phyloP scores from a whole-genome alignment of 2,888 invertebrate species.

The Psylliodes chrysocephalus region DNA sequence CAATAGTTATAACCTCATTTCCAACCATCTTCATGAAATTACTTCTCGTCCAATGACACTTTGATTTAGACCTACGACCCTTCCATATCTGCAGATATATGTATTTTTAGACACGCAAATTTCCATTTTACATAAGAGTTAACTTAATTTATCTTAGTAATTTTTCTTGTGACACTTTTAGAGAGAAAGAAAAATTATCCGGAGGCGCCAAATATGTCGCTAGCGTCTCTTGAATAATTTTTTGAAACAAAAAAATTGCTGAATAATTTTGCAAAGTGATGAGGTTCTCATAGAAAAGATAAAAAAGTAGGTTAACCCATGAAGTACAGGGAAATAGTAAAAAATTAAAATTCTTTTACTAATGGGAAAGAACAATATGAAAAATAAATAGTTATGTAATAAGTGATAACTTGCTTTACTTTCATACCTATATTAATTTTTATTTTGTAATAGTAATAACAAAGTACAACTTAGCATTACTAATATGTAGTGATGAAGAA shows the following conservation, averaged over 20 bases:
- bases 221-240: conserved; percentile 7
- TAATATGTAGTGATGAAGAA: too few relatives aligned
- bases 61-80: conserved; percentile 56
- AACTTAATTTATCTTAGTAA: conserved; percentile 42
- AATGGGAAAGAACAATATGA: too few relatives aligned
- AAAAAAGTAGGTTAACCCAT: too few relatives aligned
- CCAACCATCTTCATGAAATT: too few relatives aligned
- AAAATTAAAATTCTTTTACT: too few relatives aligned
- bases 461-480: too few relatives aligned
- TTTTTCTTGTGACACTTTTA: conserved; percentile 19
- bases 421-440: too few relatives aligned
- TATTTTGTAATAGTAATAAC: too few relatives aligned
- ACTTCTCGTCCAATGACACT: neutral
- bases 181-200: conserved; percentile 16
- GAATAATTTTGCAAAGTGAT: neutral
- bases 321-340: too few relatives aligned
- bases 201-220: conserved; percentile 24
- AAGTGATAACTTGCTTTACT: too few relatives aligned
- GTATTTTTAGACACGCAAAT: conserved; percentile 46
- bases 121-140: conserved; percentile 47
- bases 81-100: conserved; percentile 53
- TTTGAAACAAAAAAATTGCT: neutral
- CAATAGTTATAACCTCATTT: too few relatives aligned
- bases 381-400: too few relatives aligned
- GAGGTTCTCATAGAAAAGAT: neutral